Evolutionary conservation across 2,797 vertebrate genomes (phyloP).

Genomic region (Sarcoramphus papa): DNA sequence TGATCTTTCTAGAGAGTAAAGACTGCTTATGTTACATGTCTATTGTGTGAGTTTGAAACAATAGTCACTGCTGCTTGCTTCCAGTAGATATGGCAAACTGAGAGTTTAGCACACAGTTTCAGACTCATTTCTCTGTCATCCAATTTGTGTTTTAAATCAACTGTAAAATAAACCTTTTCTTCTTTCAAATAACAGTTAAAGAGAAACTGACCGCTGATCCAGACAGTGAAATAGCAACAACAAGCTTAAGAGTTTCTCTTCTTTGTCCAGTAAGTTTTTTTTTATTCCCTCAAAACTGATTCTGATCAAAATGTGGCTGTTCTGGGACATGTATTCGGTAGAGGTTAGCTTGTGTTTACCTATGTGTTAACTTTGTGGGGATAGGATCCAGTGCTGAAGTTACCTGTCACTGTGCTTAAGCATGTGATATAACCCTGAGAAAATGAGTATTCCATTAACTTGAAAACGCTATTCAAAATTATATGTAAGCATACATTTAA

Average conservation of each 20-base stretch:
- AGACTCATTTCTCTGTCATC: neutral
- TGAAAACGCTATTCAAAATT: neutral
- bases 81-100: neutral
- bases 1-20: neutral
- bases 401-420: neutral
- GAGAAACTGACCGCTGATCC: conserved; percentile 96
- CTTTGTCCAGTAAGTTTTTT: conserved; percentile 89
- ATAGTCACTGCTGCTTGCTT: neutral
- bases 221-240: conserved; percentile 98
- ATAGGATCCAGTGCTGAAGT: neutral
- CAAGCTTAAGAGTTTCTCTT: conserved; percentile 94
- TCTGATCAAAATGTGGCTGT: neutral
- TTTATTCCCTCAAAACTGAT: neutral
- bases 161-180: conserved; percentile 13
- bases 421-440: neutral
- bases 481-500: neutral
- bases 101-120: neutral
- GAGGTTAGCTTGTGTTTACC: neutral
- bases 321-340: neutral
- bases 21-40: neutral
- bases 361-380: neutral
- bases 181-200: conserved; percentile 82
- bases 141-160: neutral
- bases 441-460: neutral
- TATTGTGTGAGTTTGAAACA: neutral